Base-by-base conservation (phyloP, 2,888 invertebrate species). In the Drosophila neonasuta region DNA sequence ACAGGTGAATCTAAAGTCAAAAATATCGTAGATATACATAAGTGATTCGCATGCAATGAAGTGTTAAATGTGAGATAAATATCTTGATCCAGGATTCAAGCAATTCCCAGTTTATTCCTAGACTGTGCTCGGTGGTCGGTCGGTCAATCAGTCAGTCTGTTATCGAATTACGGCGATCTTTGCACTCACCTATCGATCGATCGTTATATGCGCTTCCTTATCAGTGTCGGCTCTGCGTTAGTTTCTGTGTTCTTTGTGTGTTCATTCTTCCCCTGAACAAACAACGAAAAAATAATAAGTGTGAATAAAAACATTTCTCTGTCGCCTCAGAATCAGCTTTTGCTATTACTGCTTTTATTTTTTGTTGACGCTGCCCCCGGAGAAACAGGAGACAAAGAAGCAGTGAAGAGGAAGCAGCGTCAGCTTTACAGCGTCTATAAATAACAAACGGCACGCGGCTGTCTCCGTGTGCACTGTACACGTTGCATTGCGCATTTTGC, bases 401-500 rank as follows among this genome's bases (percentile, higher is more conserved):
- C 55, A 61, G 69, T 46, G 30, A 7, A 32, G 52, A 36, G 8
- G 20, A 10, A 44, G 36, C 6, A n/a, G 34, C 46, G 48, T 8
- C 39, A n/a, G 34, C 46, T 48, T 8, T 13, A 15, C 15, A 54
- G 62, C 41, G 65, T 56, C 81, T 87, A 83, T 73, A 79, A 87
- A 87, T 87, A 87, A 80, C 63, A 70, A 79, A 68, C 80, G 86
- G 75, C 87, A 83, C 86, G 86, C 88, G 80, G 86, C 71, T 62
- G 74, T 48, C 56, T 63, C 52, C 58, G 61, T 60, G 36, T 70
- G 61, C 72, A 63, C 44, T 68, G 63, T 42, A 61, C 20, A n/a
- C 10, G 24, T 11, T 48, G 39, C 15, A 32, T 17, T 36, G 34
- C 41, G 41, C 51, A 42, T 44, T 49, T 51, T 57, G 39, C 36